Base-by-base conservation (phyloP, 2,888 invertebrate species). In the Protodeltote pygarga region DNA sequence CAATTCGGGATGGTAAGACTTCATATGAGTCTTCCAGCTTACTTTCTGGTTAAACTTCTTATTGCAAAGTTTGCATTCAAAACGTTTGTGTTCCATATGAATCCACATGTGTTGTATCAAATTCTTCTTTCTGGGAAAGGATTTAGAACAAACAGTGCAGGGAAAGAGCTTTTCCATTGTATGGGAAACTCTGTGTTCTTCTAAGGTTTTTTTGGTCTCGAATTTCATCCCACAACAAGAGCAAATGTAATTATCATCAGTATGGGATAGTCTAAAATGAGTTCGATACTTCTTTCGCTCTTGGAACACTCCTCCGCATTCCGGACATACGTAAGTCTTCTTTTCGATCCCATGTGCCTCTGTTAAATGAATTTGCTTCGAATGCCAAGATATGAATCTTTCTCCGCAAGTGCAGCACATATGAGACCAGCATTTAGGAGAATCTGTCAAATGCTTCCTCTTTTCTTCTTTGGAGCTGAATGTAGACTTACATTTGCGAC, bases 151-250 rank as follows among this genome's bases (percentile, higher is more conserved):
- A 0, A 91, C 83, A 0, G 88, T 83, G 60, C 94, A 94, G 0
- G 87, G 82, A 25, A 86, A 92, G 0, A 86, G 71, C 38, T 91
- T 93, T 45, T 93, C 93, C 55, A 90, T 89, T 3, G 93, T 93
- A 57, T 94, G 94, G 0, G 89, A 88, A 3, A 93, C 89, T 37
- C 85, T 83, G 49, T 93, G 93, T 6, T 92, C 87, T 13, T 85
- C 82, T 3, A 87, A 65, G 20, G 71, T 77, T 13, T 79, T 74
- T 60, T 85, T 83, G 0, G 85, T 81, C 4, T 80, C 81, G 38
- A 87, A 90, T 32, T 88, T 89, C 29, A 81, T 67, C 0, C 86
- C 88, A 23, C 91, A 91, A 39, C 82, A 85, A 0, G 87, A 77
- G 44, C 91, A 91, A 0, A 81, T 72, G 10, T 71, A 86, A 19